Percentiles rank a stretch among this genome's conserved stretches.
Conservation (phyloP, 53 echinoderm and acorn worm species). For the Arbacia lixula region DNA sequence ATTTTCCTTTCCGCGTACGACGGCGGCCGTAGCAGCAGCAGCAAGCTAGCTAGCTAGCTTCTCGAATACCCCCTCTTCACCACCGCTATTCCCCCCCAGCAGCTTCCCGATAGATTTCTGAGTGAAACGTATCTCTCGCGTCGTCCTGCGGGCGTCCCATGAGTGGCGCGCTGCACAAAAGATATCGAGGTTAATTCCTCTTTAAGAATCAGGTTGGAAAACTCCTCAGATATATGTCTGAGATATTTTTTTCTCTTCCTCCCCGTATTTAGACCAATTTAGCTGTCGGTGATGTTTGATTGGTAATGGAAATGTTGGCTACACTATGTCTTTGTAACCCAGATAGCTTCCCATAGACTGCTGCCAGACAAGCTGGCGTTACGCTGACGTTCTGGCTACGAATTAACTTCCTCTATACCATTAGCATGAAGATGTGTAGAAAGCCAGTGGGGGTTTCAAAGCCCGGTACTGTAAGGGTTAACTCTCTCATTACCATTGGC, state of each 20-base stretch:
- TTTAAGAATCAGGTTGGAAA: constrained; percentile 47
- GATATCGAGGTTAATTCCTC: constrained; percentile 54
- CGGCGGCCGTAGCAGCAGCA: too few relatives aligned
- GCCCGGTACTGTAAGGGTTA: too few relatives aligned
- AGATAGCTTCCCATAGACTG: too few relatives aligned
- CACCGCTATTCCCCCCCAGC: constrained; percentile 2
- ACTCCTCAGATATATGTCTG: constrained; percentile 34
- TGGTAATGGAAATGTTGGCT: constrained; percentile 31
- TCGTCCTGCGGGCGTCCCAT: constrained; percentile 10
- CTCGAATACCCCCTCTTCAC: constrained; percentile 6
- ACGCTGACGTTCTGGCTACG: too few relatives aligned
- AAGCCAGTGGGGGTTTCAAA: too few relatives aligned
- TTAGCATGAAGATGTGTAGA: too few relatives aligned
- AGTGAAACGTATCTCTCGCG: constrained; percentile 16
- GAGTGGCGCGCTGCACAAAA: constrained; percentile 22
- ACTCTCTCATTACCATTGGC: too few relatives aligned
- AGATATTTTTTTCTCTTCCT: constrained; percentile 5
- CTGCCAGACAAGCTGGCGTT: too few relatives aligned
- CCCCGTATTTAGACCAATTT: constrained; percentile 29
- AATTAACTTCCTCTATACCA: too few relatives aligned
- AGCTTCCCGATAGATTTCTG: constrained; percentile 30
- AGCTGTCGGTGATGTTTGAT: constrained; percentile 16
- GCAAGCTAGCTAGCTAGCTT: constrained; percentile 2
- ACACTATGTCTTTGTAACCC: constrained; percentile 19
- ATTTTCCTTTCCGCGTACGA: too few relatives aligned